Conservation (phyloP, 2,797 vertebrate species). For the Coregonus sp. region DNA sequence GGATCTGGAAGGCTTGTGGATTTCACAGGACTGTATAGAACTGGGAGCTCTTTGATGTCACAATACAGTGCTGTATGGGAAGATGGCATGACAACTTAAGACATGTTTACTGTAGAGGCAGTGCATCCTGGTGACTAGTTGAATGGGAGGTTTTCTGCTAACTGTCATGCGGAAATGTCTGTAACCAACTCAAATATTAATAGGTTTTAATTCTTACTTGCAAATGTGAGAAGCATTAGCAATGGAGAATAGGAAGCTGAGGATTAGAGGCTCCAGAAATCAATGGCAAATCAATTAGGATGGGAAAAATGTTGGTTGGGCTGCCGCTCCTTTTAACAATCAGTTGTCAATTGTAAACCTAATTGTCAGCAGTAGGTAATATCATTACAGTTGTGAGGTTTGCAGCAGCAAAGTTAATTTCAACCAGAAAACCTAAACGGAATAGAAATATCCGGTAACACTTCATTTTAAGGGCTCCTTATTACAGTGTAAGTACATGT, state of each 20-base stretch:
- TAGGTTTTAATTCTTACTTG: not conserved
- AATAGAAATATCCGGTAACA: no score
- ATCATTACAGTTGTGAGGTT: not conserved
- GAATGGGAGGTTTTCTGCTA: no score
- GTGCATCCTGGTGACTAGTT: not conserved
- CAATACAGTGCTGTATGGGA: not conserved
- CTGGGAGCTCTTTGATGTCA: not conserved
- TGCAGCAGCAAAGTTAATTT: not conserved
- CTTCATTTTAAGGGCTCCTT: no score
- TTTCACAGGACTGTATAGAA: slow-evolving; percentile 18
- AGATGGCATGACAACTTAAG: not conserved
- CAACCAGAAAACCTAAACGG: not conserved
- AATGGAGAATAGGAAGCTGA: not conserved
- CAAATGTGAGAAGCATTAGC: not conserved
- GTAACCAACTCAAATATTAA: not conserved
- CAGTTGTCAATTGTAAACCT: not conserved
- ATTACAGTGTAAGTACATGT: no score
- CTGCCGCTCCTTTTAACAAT: not conserved
- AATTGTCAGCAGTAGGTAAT: not conserved
- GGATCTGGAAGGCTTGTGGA: slow-evolving; percentile 12
- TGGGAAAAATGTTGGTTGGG: not conserved
- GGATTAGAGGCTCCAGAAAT: not conserved
- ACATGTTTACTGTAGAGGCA: not conserved
- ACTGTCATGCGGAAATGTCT: not conserved
- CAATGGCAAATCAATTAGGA: slow-evolving; percentile 6